phyloP scores from a whole-genome alignment of 1,140 invertebrate genomes.

The Bactericera cockerelli region DNA sequence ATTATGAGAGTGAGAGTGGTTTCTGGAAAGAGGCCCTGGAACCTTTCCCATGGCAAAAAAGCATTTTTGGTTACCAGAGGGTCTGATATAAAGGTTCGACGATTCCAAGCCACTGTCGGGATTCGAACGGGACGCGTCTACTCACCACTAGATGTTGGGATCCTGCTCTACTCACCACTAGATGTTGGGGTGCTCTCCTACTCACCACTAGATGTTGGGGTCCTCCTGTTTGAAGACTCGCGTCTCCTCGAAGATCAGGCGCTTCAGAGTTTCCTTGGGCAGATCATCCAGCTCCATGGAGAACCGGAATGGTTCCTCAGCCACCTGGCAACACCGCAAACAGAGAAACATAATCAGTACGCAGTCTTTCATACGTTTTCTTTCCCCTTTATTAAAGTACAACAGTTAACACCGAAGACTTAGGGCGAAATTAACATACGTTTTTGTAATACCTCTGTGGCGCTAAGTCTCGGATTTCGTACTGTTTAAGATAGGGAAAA shows the following conservation, averaged over 20 bases:
- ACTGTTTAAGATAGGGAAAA: no score
- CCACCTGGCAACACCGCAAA: slow-evolving; percentile 82
- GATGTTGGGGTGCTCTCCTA: neutral
- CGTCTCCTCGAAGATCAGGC: slow-evolving; percentile 94
- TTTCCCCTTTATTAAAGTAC: neutral
- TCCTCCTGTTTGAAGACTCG: slow-evolving; percentile 40
- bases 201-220: slow-evolving; percentile 21
- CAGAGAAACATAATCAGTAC: slow-evolving; percentile 14
- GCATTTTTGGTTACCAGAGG: no score
- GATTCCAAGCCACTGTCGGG: no score
- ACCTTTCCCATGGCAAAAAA: no score
- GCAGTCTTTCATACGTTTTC: neutral
- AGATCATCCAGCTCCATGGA: slow-evolving; percentile 98
- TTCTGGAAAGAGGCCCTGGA: no score
- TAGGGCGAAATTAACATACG: no score
- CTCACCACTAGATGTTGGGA: slow-evolving; percentile 22
- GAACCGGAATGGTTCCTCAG: slow-evolving; percentile 94
- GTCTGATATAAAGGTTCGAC: no score
- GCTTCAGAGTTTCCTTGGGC: slow-evolving; percentile 92
- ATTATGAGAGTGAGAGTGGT: no score
- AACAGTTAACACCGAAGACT: neutral
- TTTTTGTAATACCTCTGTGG: no score
- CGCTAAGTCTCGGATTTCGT: no score
- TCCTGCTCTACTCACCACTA: slow-evolving; percentile 33
- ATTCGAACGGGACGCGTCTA: no score